A percentile compares a stretch with the other conserved stretches of the same genome.
These are phyloP conservation scores for Cosmopolites sordidus DNA, from an alignment of 2,888 invertebrate genomes.

Conservation along the genomic window DNA sequence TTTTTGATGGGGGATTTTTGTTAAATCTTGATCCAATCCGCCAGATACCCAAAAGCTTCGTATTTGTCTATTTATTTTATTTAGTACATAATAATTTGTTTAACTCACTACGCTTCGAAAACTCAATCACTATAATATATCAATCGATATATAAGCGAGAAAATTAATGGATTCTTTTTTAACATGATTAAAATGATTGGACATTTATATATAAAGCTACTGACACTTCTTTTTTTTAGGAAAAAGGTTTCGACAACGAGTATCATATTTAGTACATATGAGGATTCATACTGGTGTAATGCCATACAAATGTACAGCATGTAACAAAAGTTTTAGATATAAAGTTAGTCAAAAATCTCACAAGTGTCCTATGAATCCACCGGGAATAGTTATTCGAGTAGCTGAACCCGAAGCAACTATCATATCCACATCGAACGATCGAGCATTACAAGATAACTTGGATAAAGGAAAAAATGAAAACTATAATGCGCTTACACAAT, in stretches of 20 bases:
- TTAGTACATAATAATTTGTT: too few relatives aligned
- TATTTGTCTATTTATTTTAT: too few relatives aligned
- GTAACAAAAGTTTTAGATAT: slow-evolving; percentile 77
- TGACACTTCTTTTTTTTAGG: slow-evolving; percentile 50
- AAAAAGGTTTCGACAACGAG: slow-evolving; percentile 80
- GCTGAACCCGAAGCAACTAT: slow-evolving; percentile 20
- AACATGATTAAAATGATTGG: too few relatives aligned
- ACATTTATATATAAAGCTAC: not conserved
- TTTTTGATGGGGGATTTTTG: too few relatives aligned
- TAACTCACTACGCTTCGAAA: too few relatives aligned
- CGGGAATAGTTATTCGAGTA: slow-evolving; percentile 53
- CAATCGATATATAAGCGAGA: too few relatives aligned
- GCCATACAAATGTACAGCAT: slow-evolving; percentile 80
- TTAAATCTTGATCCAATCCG: too few relatives aligned
- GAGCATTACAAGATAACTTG: not conserved
- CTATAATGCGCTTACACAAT: too few relatives aligned
- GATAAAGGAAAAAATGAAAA: not conserved
- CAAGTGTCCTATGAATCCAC: slow-evolving; percentile 66
- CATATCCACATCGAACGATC: not conserved
- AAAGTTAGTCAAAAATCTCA: slow-evolving; percentile 83
- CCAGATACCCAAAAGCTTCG: too few relatives aligned
- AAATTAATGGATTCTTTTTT: too few relatives aligned
- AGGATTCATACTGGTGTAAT: slow-evolving; percentile 81
- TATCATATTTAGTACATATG: slow-evolving; percentile 79
- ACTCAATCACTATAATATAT: too few relatives aligned